phyloP scores from a whole-genome alignment of 53 echinoderm and acorn worm genomes.

The Pentamera pediparva region DNA sequence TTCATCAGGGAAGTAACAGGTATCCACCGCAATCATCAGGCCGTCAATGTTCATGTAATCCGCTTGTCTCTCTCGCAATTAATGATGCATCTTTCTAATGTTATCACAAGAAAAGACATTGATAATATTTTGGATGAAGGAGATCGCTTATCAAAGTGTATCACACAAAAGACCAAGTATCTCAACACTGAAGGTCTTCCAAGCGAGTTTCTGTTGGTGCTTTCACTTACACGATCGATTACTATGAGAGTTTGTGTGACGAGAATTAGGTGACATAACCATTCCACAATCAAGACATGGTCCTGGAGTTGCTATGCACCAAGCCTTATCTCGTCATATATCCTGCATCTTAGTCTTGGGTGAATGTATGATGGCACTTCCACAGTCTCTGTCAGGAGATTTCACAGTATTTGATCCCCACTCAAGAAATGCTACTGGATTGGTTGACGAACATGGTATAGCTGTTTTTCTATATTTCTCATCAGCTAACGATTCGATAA shows the following conservation, averaged over 20 bases:
- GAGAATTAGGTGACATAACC: background rate
- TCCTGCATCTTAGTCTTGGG: background rate
- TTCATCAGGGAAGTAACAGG: background rate
- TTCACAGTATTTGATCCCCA: too few relatives aligned
- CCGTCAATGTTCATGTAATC: slow-evolving; percentile 12
- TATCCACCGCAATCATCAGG: background rate
- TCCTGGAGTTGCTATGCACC: background rate
- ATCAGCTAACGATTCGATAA: background rate
- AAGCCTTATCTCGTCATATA: background rate
- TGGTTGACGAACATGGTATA: background rate
- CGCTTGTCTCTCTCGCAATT: slow-evolving; percentile 1
- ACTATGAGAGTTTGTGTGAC: background rate
- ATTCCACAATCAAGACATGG: background rate
- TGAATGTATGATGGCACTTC: background rate
- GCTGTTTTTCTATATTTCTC: slow-evolving; percentile 12
- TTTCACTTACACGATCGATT: background rate
- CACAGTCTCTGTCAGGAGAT: too few relatives aligned
- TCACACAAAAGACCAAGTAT: background rate
- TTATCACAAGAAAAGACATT: background rate
- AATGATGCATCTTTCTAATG: background rate
- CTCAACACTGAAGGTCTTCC: background rate
- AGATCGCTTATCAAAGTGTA: background rate
- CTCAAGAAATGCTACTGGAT: slow-evolving; percentile 14
- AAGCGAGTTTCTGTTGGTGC: background rate
- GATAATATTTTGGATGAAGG: slow-evolving; percentile 10